Percentiles rank a stretch among this genome's conserved stretches.
Conservation (phyloP, 2,888 invertebrate genomes). For the Drosophila demipolita region DNA sequence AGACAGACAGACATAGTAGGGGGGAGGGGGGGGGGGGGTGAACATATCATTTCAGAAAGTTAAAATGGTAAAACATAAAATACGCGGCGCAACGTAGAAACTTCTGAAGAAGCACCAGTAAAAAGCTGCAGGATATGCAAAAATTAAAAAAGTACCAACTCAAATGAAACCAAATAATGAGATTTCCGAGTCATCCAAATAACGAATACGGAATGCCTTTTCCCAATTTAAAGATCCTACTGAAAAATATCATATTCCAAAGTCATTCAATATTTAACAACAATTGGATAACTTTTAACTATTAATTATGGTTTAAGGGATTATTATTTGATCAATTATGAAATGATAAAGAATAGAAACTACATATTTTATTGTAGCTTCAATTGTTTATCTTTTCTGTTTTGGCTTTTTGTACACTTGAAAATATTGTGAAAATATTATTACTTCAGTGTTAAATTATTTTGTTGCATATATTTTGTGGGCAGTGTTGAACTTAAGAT, state of each 20-base stretch:
- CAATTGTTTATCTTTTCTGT: too few relatives aligned
- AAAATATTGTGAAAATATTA: background rate
- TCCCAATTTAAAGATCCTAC: background rate
- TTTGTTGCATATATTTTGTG: too few relatives aligned
- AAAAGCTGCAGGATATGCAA: conserved; percentile 65
- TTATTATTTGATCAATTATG: background rate
- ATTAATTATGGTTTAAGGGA: background rate
- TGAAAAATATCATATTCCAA: background rate
- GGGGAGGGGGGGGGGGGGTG: too few relatives aligned
- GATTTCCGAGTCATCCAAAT: background rate
- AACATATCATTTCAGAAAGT: conserved; percentile 45
- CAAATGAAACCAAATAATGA: conserved; percentile 53
- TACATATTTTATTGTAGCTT: too few relatives aligned
- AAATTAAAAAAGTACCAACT: conserved; percentile 61
- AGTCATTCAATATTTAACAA: background rate
- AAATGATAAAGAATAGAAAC: too few relatives aligned
- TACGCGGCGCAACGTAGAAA: conserved; percentile 20
- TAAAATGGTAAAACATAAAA: conserved; percentile 49
- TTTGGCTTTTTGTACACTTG: background rate
- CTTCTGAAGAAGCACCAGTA: conserved; percentile 26
- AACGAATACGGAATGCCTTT: conserved; percentile 13
- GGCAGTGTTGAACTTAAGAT: background rate
- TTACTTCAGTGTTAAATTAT: too few relatives aligned
- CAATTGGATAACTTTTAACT: background rate
- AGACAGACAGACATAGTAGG: background rate